Base-by-base conservation (phyloP, 2,113 vertebrate species). In the Scytalopus superciliaris region DNA sequence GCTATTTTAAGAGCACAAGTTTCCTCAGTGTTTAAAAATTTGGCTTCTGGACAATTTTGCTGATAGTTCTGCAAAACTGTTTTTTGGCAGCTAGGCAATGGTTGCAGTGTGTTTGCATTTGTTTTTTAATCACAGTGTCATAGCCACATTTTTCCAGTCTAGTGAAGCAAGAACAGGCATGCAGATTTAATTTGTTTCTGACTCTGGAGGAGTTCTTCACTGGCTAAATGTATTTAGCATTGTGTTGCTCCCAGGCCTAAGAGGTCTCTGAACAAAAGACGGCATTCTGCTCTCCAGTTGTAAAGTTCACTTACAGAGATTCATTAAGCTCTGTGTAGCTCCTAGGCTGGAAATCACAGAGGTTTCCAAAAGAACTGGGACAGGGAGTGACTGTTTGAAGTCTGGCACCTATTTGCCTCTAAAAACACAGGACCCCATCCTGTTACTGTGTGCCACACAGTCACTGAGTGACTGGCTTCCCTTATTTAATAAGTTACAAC, bases 81-180 rank as follows among this genome's bases (percentile, higher is more conserved):
- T 42, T 95, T 87, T 95, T 97, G 96, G 90, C 90, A 90, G 82
- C 79, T 73, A 73, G 22, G 76, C 75, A 67, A 57, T 52, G 35
- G 50, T 83, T 87, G 84, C 53, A 90, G 69, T 45, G 63, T 70
- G 66, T 59, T 63, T 82, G 13, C 80, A 55, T 89, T 92, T 92
- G 70, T 69, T 89, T 95, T 95, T 94, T 92, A 96, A 97, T 92
- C 66, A 96, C 78, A 40, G 90, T 90, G 91, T 93, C 91, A 89
- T 84, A 87, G 53, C 24, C 57, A 50, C 45, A 60, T 96, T 96
- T 94, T 96, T 97, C 87, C 69, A 94, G 92, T 56, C 78, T 66
- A 92, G 42, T 72, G 96, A 95, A 93, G 93, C 92, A 82, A 91
- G 87, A 89, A 94, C 53, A 83, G n/a, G 81, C 44, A 42, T 60